Percentiles rank a stretch among this genome's conserved stretches.
Conservation (phyloP, 2,797 vertebrate genomes). For the Leucoraja ocellata region DNA sequence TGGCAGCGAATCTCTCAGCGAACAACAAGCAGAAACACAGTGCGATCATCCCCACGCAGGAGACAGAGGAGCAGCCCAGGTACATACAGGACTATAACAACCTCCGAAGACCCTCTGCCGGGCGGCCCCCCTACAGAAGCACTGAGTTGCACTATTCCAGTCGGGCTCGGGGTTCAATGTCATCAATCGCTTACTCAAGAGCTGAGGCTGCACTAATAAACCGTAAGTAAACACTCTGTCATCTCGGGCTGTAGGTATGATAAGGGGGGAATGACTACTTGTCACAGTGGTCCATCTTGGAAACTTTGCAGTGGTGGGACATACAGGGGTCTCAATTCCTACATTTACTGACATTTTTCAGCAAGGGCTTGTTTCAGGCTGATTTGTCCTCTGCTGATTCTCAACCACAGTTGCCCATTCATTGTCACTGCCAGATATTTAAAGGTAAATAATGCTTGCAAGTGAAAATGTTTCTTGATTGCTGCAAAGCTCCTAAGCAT, state of each 20-base stretch:
- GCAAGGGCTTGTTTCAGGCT: constrained; percentile 47
- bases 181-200: constrained; percentile 56
- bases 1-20: background rate
- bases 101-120: constrained; percentile 52
- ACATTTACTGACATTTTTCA: constrained; percentile 45
- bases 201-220: constrained; percentile 62
- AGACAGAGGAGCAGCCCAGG: constrained; percentile 49
- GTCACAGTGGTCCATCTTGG: background rate
- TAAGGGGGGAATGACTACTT: constrained; percentile 37
- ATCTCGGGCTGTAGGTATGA: constrained; percentile 40
- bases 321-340: background rate
- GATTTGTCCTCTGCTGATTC: background rate
- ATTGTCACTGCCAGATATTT: background rate
- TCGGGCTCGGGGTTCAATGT: constrained; percentile 40
- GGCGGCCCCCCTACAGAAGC: constrained; percentile 45
- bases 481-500: background rate
- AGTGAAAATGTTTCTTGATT: constrained; percentile 16
- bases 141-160: constrained; percentile 38
- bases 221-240: constrained; percentile 54
- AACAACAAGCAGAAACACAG: constrained; percentile 54
- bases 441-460: background rate
- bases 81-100: background rate
- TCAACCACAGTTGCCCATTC: background rate
- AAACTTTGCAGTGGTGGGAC: background rate
- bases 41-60: constrained; percentile 53